Evolutionary conservation across 2,797 vertebrate species (phyloP).

Genomic region (Rhadinocentrus ornatus): DNA sequence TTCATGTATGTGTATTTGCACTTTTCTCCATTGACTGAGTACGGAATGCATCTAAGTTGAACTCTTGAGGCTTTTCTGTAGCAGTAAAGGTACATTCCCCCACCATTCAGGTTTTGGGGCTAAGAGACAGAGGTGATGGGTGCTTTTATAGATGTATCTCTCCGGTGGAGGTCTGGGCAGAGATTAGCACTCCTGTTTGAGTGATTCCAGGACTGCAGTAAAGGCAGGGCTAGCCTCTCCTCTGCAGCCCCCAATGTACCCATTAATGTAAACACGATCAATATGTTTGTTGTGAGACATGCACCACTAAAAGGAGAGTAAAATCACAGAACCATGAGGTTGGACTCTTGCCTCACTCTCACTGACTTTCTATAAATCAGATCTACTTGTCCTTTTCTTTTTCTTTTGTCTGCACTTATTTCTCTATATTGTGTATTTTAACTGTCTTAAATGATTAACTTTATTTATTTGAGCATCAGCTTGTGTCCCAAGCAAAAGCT

Average conservation of each 20-base stretch:
- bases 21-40: neutral
- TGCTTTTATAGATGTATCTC: constrained; percentile 64
- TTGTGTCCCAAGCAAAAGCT: neutral
- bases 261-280: constrained; percentile 84
- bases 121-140: constrained; percentile 35
- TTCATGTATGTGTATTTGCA: neutral
- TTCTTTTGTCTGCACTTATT: constrained; percentile 4
- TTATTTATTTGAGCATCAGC: neutral
- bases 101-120: constrained; percentile 29
- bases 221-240: constrained; percentile 66
- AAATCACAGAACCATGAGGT: constrained; percentile 51
- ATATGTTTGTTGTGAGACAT: constrained; percentile 77
- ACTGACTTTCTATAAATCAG: constrained; percentile 28
- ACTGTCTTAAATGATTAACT: neutral
- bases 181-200: constrained; percentile 72
- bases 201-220: constrained; percentile 67
- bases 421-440: neutral
- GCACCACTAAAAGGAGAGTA: constrained; percentile 59
- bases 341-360: constrained; percentile 40
- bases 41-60: constrained; percentile 1
- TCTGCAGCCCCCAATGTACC: constrained; percentile 64
- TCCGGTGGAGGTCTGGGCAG: constrained; percentile 65
- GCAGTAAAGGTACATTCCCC: constrained; percentile 43
- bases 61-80: neutral
- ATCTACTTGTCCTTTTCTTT: constrained; percentile 2